These are phyloP conservation scores for Platysteira castanea DNA, from an alignment of 2,113 vertebrate genomes.

Conservation along the genomic window DNA sequence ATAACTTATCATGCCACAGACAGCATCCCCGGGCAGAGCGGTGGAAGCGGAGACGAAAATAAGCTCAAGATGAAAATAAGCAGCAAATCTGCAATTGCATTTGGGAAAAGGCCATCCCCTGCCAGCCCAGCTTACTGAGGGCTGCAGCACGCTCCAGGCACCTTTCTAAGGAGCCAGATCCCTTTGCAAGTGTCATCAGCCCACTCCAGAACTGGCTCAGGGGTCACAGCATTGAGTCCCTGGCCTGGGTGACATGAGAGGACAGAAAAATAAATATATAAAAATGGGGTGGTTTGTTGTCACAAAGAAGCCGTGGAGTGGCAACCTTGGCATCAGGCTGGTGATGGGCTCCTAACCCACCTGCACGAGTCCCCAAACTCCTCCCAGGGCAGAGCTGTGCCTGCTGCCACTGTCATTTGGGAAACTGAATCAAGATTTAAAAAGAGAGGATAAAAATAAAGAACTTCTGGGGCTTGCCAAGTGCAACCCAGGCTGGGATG, in stretches of 20 bases:
- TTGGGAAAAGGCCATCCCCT: neutral
- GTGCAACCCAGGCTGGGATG: neutral
- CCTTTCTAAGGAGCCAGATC: neutral
- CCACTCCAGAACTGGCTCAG: neutral
- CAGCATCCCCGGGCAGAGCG: conserved; percentile 21
- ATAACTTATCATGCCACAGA: conserved; percentile 40
- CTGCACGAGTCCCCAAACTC: fast-evolving
- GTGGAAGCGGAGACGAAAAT: neutral
- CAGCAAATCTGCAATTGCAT: neutral
- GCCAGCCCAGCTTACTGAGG: neutral
- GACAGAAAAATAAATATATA: fast-evolving
- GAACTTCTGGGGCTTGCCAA: neutral
- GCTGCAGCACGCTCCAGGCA: neutral
- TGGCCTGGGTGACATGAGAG: neutral
- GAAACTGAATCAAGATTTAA: neutral
- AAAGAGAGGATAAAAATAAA: neutral
- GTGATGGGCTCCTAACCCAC: neutral
- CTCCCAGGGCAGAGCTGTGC: neutral
- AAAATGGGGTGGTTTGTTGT: neutral
- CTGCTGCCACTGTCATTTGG: neutral
- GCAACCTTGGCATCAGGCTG: neutral
- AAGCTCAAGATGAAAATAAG: neutral
- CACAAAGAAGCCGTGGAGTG: neutral
- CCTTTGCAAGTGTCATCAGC: neutral
- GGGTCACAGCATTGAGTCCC: neutral